Base-by-base conservation (phyloP, 2,113 vertebrate species). In the Pachypanchax playfairii region DNA sequence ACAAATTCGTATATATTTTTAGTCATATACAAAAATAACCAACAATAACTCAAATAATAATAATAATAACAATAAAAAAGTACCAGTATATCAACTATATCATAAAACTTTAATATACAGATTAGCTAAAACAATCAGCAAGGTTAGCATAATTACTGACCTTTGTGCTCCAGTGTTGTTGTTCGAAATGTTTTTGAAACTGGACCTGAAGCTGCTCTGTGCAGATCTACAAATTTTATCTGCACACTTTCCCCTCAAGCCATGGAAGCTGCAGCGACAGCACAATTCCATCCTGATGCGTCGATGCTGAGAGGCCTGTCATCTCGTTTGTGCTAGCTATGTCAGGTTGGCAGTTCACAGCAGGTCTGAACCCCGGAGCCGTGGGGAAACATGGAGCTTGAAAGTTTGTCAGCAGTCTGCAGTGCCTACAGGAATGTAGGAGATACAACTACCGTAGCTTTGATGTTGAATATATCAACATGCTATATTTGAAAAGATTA, bases 261-360 rank as follows among this genome's bases (percentile, higher is more conserved):
- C 36, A 41, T 22, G 36, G 24, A 41, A 26, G 35, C 15, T 39
- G 11, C 22, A 55, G 24, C 11, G 22, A 25, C 15, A 20, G 10
- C 1, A 7, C 4, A 17, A 6, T 26, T 41, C 6, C 17, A 17
- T 22, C 22, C 10, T 54, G 51, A 38, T 17, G 4, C 18, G 6
- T 12, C 17, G 53, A 28, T 13, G 41, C 17, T 41, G 38, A 56
- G 36, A 41, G 53, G 4, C 28, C 24, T 25, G 36, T 56, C 53
- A 56, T 54, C 52, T 36, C 35, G 25, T 14, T 24, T 7, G 14
- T 39, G 24, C 3, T 13, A 17, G 36, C 24, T 28, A 41, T n/a
- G 22, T 39, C 36, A 56, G 28, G 24, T 8, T 24, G 53, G 28
- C 53, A 56, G 36, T 28, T 56, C 53, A 42, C 36, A 56, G 17